Evolutionary conservation across 2,888 invertebrate species (phyloP).

Genomic region (Drosophila testacea): DNA sequence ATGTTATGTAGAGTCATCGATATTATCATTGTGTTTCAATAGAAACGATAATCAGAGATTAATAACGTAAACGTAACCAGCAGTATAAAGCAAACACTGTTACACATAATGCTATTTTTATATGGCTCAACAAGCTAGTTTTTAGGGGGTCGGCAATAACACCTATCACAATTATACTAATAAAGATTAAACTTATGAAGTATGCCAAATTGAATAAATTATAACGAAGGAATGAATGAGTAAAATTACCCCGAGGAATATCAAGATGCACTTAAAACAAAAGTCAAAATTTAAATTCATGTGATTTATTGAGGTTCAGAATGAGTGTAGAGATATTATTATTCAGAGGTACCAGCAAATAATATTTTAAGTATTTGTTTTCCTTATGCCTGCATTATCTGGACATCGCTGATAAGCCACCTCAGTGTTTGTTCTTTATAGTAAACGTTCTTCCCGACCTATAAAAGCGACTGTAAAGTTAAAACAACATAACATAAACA

Average conservation of each 20-base stretch:
- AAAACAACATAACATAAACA: constrained; percentile 17
- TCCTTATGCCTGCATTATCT: constrained; percentile 31
- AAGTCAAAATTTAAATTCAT: constrained; percentile 50
- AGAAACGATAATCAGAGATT: no score
- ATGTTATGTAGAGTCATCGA: neutral
- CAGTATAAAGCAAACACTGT: no score
- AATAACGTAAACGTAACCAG: no score
- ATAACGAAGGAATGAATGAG: neutral
- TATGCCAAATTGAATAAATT: no score
- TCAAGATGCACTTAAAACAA: constrained; percentile 15
- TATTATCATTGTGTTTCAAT: neutral
- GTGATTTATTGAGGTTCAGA: constrained; percentile 16
- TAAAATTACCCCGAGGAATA: neutral
- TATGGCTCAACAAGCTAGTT: neutral
- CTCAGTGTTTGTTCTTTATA: neutral
- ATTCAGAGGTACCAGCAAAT: constrained; percentile 23
- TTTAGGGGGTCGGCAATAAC: constrained; percentile 5
- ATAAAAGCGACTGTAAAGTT: constrained; percentile 50
- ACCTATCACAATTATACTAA: constrained; percentile 6
- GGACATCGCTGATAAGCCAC: constrained; percentile 39
- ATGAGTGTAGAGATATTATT: neutral
- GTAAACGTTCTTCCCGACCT: constrained; percentile 6
- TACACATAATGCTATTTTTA: no score
- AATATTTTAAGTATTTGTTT: constrained; percentile 55
- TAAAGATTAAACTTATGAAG: constrained; percentile 12